Base-by-base conservation (phyloP, 2,113 vertebrate species). In the Pogonocichla stellata region DNA sequence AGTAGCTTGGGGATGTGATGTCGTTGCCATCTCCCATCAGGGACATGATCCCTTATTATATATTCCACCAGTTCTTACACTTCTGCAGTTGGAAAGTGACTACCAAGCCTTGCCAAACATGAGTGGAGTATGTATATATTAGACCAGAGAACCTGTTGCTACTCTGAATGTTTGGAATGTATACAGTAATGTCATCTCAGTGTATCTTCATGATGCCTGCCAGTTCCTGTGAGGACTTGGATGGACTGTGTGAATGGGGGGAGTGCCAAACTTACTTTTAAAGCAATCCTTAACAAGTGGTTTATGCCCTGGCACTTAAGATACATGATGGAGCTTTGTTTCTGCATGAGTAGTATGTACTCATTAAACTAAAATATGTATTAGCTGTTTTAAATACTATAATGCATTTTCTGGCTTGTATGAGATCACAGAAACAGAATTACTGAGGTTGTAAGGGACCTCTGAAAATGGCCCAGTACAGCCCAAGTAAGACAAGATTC, bases 1-100 rank as follows among this genome's bases (percentile, higher is more conserved):
- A 12, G 95, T 99, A 88, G 98, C 98, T 5, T 95, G 92, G 67
- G 99, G 99, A 62, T 98, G 86, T 93, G 98, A 99, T 71, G 97
- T 98, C 1, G 15, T 99, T 25, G 90, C 98, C 40, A 92, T 99
- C 81, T 98, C 98, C 3, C 94, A 95, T 14, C 66, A 80, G 36
- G 98, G 97, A n/a, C 97, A 98, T 7, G 97, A 98, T 88, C 99
- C 99, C 2, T 93, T 98, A 16, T 61, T 98, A 51, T 99, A 99
- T 96, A 95, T 99, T 13, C 97, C 97, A 28, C 99, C 99, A 0
- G 34, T 99, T 43, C 98, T 99, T 86, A 98, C 98, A 0, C 94
- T 99, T 94, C 51, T 99, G 66, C 98, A 98, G 38, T 97, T 90
- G 1, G 74, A 36, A 11, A 86, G 61, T 53, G 92, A 93, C 93